phyloP scores from a whole-genome alignment of 2,113 vertebrate species.

The Indicator maculatus region DNA sequence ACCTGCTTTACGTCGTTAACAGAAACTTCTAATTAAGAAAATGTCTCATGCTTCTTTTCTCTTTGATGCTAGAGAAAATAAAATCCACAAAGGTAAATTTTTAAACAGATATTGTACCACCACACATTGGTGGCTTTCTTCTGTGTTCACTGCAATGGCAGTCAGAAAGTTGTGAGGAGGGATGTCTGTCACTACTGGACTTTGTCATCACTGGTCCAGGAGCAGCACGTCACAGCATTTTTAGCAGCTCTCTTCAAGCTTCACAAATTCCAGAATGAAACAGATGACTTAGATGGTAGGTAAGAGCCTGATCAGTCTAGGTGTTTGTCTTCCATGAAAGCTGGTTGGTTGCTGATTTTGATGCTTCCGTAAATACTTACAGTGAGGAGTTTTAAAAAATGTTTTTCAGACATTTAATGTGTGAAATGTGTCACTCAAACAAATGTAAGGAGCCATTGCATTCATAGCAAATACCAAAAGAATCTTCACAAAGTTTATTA shows the following conservation, averaged over 20 bases:
- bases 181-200: not conserved
- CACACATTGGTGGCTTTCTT: not conserved
- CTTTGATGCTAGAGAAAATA: not conserved
- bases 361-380: not conserved
- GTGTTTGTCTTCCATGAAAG: not conserved
- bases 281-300: not conserved
- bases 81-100: not conserved
- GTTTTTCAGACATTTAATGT: not conserved
- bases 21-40: not conserved
- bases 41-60: not conserved
- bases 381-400: not conserved
- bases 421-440: not conserved
- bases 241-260: not conserved
- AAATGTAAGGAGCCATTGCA: not conserved
- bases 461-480: not conserved
- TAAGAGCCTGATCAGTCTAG: not conserved
- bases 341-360: not conserved
- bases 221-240: not conserved
- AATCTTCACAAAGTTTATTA: not conserved
- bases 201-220: accelerated
- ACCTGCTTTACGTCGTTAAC: not conserved
- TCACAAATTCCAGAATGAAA: not conserved
- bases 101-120: not conserved
- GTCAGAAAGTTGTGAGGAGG: not conserved
- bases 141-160: not conserved